Percentiles rank a stretch among this genome's conserved stretches.
Conservation (phyloP, 2,113 vertebrate genomes). For the Lasiurus cinereus region DNA sequence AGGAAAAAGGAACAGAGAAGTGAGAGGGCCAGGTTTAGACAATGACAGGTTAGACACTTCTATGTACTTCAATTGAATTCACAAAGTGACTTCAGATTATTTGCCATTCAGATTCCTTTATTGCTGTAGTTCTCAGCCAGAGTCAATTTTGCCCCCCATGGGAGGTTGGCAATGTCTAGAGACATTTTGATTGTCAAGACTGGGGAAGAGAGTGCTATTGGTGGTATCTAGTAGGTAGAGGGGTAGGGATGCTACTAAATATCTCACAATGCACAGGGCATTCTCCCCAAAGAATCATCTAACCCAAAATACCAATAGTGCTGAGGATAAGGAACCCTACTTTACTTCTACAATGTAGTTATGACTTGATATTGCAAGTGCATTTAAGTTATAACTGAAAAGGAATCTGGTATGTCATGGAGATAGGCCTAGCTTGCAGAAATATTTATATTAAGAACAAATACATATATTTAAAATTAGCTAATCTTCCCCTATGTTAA, state of each 20-base stretch:
- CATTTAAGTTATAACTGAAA: not conserved
- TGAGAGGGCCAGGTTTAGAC: not conserved
- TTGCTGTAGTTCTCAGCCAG: not conserved
- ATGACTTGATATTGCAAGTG: not conserved
- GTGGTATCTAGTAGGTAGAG: not conserved
- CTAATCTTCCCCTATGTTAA: not conserved
- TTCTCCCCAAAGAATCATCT: not conserved
- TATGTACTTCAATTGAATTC: not conserved
- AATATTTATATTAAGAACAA: constrained; percentile 27
- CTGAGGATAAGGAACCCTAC: not conserved
- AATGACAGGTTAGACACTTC: not conserved
- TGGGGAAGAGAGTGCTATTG: not conserved
- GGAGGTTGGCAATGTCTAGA: not conserved
- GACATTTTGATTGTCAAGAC: not conserved
- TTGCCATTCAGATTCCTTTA: not conserved
- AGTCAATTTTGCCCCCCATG: not conserved
- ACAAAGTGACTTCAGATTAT: not conserved
- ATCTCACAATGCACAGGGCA: not conserved
- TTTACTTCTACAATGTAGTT: not conserved
- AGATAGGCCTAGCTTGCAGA: not conserved
- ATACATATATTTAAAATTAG: constrained; percentile 2
- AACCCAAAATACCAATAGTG: not conserved
- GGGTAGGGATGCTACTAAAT: not conserved
- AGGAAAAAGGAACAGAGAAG: not conserved
- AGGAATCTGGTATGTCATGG: not conserved